phyloP scores from a whole-genome alignment of 2,888 invertebrate species.

The Myopa tessellatipennis region DNA sequence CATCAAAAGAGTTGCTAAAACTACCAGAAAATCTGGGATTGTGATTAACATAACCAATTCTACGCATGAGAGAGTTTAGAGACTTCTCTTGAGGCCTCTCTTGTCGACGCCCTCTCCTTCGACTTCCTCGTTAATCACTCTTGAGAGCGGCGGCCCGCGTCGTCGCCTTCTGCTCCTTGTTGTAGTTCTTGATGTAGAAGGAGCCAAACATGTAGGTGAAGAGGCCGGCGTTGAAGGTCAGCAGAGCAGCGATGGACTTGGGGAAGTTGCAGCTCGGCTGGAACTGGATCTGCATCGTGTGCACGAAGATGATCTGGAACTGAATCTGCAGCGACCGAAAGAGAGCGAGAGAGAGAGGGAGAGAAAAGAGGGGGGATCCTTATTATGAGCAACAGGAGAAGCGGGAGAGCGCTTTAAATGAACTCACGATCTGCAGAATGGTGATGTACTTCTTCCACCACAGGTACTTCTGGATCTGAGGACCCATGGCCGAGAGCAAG shows the following conservation, averaged over 20 bases:
- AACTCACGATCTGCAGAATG: conserved; percentile 81
- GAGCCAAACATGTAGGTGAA: conserved; percentile 84
- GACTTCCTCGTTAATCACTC: conserved; percentile 53
- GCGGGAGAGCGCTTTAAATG: not conserved
- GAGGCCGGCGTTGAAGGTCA: conserved; percentile 75
- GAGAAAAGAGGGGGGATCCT: not conserved
- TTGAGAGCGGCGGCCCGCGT: conserved; percentile 52
- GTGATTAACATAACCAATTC: too few species aligned
- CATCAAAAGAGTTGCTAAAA: too few species aligned
- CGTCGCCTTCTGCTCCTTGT: conserved; percentile 63
- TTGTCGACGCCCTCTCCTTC: too few species aligned
- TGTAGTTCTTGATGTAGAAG: conserved; percentile 79
- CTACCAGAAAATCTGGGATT: too few species aligned
- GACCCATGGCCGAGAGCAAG: conserved; percentile 87
- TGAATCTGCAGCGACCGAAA: conserved; percentile 72
- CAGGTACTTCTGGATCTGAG: conserved; percentile 86
- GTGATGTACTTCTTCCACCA: conserved; percentile 98
- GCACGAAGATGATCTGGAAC: conserved; percentile 80
- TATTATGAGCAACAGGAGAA: not conserved
- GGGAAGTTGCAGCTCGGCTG: conserved; percentile 78
- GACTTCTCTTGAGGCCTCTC: too few species aligned
- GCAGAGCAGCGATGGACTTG: conserved; percentile 75
- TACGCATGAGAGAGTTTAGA: too few species aligned
- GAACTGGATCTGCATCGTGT: conserved; percentile 76
- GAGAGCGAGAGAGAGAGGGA: too few species aligned